phyloP scores from a whole-genome alignment of 2,888 invertebrate species.

The Fragum whitleyi region DNA sequence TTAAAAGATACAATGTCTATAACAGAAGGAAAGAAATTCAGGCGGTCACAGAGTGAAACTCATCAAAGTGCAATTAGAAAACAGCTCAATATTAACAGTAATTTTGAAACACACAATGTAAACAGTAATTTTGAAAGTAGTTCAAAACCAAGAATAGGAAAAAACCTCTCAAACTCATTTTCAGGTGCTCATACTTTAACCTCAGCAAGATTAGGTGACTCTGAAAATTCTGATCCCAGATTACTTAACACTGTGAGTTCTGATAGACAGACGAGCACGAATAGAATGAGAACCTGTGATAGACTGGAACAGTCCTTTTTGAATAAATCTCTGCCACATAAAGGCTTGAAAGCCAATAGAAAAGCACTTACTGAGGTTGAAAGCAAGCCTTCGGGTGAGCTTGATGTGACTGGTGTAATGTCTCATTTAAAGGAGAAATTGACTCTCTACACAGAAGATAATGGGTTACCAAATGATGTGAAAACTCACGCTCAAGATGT shows the following conservation, averaged over 20 bases:
- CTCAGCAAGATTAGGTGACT: conserved; percentile 2
- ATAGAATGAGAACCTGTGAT: conserved; percentile 57
- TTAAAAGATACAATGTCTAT: conserved; percentile 57
- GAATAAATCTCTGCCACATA: conserved; percentile 19
- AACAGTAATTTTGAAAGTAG: conserved; percentile 10
- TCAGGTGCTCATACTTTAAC: conserved; percentile 45
- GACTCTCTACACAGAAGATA: conserved; percentile 44
- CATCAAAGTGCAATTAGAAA: background rate
- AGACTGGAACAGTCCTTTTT: conserved; percentile 58
- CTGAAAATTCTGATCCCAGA: conserved; percentile 43
- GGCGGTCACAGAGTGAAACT: conserved; percentile 20
- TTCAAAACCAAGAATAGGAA: conserved; percentile 30
- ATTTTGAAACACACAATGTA: background rate
- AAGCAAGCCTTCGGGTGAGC: conserved; percentile 25
- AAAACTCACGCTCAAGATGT: background rate
- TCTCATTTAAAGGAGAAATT: conserved; percentile 53
- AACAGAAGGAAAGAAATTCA: conserved; percentile 39
- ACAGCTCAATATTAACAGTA: conserved; percentile 10
- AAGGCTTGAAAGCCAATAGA: conserved; percentile 33
- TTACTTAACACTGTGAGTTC: conserved; percentile 43
- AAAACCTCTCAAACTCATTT: conserved; percentile 41
- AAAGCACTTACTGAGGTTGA: conserved; percentile 45
- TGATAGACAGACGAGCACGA: conserved; percentile 32
- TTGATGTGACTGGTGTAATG: conserved; percentile 47
- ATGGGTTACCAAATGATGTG: background rate